Base-by-base conservation (phyloP, 1,140 invertebrate genomes). In the Centruroides vittatus region DNA sequence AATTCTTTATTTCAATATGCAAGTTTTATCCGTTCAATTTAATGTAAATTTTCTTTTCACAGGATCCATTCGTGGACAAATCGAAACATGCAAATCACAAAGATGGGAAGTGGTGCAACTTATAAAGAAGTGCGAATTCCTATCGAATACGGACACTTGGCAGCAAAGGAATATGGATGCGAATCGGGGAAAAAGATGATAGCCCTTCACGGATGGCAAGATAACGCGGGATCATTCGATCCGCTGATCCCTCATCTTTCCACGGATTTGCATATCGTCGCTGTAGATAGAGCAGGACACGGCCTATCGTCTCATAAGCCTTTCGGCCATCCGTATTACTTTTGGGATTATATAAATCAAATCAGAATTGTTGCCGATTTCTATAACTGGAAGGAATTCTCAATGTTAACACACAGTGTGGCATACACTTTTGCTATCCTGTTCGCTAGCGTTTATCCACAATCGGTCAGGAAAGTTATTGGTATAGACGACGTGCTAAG, bases 151-250 rank as follows among this genome's bases (percentile, higher is more conserved):
- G 87, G 87, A 13, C 78, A 82, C 61, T 78, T 89, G 35, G 81
- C 83, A 47, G 86, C 84, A 71, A 73, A 86, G 74, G 76, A 81
- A 72, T 88, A 84, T 81, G 83, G 83, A 10, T 77, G 77, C 5
- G 76, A 76, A 54, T 72, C 82, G 62, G 74, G 78, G 7, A 73
- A 78, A 51, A 85, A 85, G 0, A 79, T 88, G 55, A 67, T 89
- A 12, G 79, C 80, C 1, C 66, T 88, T 50, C 86, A 89, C 70
- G 86, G 86, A 53, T 91, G 89, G 82, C 85, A 89, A 75, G 89
- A 93, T 72, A 93, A 93, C 71, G 83, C 85, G 55, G 87, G 87
- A n/a, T 85, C 83, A 35, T 93, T 89, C 78, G 88, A 93, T 73
- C 78, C 76, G 55, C 75, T 93, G 49, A 82, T 86, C 47, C 84